Conservation (phyloP, 2,113 vertebrate genomes). For the Nettapus auritus region DNA sequence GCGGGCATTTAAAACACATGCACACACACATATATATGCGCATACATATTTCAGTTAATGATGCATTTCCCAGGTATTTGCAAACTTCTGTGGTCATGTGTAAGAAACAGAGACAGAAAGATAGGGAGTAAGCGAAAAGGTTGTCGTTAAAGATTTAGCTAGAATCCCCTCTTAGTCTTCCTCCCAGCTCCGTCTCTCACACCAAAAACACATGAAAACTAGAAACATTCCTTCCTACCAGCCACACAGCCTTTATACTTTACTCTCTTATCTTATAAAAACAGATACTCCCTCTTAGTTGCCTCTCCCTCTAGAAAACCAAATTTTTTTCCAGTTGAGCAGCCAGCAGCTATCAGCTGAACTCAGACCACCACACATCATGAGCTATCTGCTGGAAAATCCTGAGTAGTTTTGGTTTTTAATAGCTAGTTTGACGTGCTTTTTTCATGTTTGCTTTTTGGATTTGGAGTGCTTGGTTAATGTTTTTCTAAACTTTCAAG, state of each 20-base stretch:
- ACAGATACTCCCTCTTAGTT: not conserved
- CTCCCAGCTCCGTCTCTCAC: not conserved
- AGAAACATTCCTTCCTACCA: not conserved
- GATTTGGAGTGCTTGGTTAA: not conserved
- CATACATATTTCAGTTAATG: not conserved
- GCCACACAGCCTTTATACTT: not conserved
- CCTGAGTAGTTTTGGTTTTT: not conserved
- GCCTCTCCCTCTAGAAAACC: not conserved
- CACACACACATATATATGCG: fast-evolving
- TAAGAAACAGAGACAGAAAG: not conserved
- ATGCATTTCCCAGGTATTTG: not conserved
- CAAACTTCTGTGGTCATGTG: not conserved
- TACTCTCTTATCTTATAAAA: constrained; percentile 15
- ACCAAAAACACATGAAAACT: not conserved
- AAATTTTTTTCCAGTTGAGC: not conserved
- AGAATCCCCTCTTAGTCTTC: not conserved
- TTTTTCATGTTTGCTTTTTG: not conserved
- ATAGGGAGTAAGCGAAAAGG: not conserved
- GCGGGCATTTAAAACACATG: not conserved
- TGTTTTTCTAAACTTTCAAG: not conserved
- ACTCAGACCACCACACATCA: not conserved
- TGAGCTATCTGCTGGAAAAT: not conserved
- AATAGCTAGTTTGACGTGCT: not conserved
- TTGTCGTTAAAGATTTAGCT: not conserved
- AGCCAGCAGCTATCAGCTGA: constrained; percentile 8